Evolutionary conservation across 2,888 invertebrate species (phyloP).

Genomic region (Acheta domesticus): DNA sequence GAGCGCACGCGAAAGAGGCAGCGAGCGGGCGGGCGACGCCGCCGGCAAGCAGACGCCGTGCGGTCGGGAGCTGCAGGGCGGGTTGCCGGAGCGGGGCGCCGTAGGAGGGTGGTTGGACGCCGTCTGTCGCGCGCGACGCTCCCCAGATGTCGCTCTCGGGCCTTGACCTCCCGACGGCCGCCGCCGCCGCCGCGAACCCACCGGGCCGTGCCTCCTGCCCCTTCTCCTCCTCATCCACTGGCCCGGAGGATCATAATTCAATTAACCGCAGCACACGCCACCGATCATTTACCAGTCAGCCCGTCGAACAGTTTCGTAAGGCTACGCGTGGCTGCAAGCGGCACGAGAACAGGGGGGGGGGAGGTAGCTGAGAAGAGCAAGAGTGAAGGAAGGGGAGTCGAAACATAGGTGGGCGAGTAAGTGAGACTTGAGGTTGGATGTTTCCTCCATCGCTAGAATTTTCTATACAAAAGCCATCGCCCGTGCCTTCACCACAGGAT

Average conservation of each 20-base stretch:
- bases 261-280: background rate
- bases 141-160: background rate
- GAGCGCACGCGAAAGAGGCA: background rate
- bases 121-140: background rate
- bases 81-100: too few relatives aligned
- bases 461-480: too few relatives aligned
- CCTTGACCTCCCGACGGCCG: background rate
- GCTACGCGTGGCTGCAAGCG: conserved; percentile 1
- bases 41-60: background rate
- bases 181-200: background rate
- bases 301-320: background rate
- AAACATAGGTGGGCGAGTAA: too few relatives aligned
- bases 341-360: background rate
- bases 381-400: background rate
- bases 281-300: background rate
- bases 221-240: background rate
- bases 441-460: too few relatives aligned
- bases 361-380: background rate
- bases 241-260: background rate
- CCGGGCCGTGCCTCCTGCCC: background rate
- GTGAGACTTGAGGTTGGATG: too few relatives aligned
- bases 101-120: too few relatives aligned
- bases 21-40: background rate
- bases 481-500: too few relatives aligned
- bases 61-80: too few relatives aligned